phyloP scores from a whole-genome alignment of 2,113 vertebrate genomes.

The Cepphus grylle region DNA sequence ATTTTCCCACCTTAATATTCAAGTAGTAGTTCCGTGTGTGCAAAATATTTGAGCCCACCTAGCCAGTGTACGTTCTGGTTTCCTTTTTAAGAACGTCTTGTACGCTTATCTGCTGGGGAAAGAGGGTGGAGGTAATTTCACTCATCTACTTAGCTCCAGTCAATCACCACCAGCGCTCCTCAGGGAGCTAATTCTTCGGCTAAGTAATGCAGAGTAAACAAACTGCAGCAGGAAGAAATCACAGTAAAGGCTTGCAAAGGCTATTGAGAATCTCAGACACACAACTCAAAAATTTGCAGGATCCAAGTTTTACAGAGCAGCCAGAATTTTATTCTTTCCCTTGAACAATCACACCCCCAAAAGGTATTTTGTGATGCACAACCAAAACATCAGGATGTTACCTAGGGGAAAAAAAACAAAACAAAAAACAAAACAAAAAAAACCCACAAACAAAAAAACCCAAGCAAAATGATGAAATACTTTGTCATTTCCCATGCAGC shows the following conservation, averaged over 20 bases:
- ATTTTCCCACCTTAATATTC: not conserved
- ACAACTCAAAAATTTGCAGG: not conserved
- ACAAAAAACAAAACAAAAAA: too few species aligned
- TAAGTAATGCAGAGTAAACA: not conserved
- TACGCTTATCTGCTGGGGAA: not conserved
- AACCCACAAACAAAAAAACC: too few species aligned
- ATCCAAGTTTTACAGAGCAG: not conserved
- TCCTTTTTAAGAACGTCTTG: conserved; percentile 11
- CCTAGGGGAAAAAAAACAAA: not conserved
- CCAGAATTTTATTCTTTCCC: not conserved
- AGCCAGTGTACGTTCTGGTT: not conserved
- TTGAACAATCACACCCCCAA: not conserved
- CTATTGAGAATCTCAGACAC: not conserved
- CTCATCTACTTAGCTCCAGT: not conserved
- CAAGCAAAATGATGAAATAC: not conserved
- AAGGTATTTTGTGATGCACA: not conserved
- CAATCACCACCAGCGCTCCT: not conserved
- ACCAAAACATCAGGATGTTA: fast-evolving
- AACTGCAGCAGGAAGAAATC: not conserved
- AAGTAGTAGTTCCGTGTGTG: not conserved
- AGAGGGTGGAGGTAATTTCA: not conserved
- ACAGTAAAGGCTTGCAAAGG: not conserved
- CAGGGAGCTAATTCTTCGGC: not conserved
- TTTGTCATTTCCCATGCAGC: not conserved
- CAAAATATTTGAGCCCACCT: conserved; percentile 27